phyloP scores from a whole-genome alignment of 2,113 vertebrate genomes.

The Urocolius indicus region DNA sequence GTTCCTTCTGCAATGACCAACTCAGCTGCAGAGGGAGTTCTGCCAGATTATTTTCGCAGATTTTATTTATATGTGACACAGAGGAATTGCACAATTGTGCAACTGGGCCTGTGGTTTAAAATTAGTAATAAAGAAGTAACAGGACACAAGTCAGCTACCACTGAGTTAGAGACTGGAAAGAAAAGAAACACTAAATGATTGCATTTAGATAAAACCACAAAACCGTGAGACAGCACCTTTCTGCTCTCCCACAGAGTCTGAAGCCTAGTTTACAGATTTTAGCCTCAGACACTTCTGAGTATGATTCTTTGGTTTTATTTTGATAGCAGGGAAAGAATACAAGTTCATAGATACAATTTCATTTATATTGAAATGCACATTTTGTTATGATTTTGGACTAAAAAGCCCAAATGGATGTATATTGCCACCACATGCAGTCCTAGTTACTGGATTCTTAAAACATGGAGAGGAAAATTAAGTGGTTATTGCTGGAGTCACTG shows the following conservation, averaged over 20 bases:
- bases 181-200: background rate
- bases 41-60: background rate
- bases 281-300: background rate
- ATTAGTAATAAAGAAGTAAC: background rate
- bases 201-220: background rate
- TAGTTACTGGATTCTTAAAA: slow-evolving; percentile 50
- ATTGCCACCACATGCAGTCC: background rate
- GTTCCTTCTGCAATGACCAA: background rate
- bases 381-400: slow-evolving; percentile 34
- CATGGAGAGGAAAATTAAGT: slow-evolving; percentile 61
- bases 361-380: slow-evolving; percentile 6
- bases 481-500: slow-evolving; percentile 69
- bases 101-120: background rate
- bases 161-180: background rate
- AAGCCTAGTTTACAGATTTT: background rate
- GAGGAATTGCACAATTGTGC: background rate
- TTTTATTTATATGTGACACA: background rate
- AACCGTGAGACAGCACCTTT: background rate
- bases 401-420: slow-evolving; percentile 24
- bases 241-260: background rate
- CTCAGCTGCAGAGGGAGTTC: background rate
- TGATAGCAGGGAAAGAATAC: background rate
- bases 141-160: background rate
- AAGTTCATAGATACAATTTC: slow-evolving; percentile 7
- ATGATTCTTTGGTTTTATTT: background rate